Percentiles rank a stretch among this genome's conserved stretches.
Evolutionary conservation across 1,140 invertebrate species (phyloP).

Genomic region (Pseudomyrmex concolor): DNA sequence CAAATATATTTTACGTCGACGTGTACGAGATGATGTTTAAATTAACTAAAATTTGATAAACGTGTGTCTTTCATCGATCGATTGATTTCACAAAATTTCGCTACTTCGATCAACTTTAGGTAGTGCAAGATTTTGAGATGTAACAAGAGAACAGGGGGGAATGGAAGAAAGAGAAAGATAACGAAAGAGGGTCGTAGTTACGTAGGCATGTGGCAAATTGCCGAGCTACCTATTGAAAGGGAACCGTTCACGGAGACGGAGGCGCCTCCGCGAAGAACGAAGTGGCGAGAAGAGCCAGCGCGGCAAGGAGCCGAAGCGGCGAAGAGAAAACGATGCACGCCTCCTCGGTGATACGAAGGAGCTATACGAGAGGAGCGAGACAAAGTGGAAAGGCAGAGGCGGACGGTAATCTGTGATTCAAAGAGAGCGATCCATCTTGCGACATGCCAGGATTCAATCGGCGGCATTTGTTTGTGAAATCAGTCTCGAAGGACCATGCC

Average conservation of each 20-base stretch:
- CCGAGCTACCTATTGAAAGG: conserved; percentile 70
- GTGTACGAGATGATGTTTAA: too few species aligned
- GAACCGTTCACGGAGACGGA: conserved; percentile 71
- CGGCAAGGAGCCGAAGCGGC: conserved; percentile 30
- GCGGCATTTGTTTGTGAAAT: conserved; percentile 84
- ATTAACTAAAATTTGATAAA: too few species aligned
- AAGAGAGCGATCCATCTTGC: conserved; percentile 84
- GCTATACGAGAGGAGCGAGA: conserved; percentile 11
- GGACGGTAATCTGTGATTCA: conserved; percentile 84
- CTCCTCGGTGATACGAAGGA: not conserved
- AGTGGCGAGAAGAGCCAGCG: conserved; percentile 59
- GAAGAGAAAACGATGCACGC: conserved; percentile 43
- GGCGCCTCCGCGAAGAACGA: conserved; percentile 68
- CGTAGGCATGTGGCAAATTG: conserved; percentile 82
- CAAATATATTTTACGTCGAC: too few species aligned
- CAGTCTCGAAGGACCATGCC: conserved; percentile 79
- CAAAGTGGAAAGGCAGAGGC: conserved; percentile 62
- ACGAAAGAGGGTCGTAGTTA: conserved; percentile 64
- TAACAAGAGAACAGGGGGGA: conserved; percentile 2
- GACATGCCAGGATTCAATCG: conserved; percentile 84
- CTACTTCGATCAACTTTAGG: conserved; percentile 29
- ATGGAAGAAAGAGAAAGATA: conserved; percentile 54
- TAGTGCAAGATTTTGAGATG: conserved; percentile 43
- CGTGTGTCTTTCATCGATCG: conserved; percentile 32
- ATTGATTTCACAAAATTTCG: conserved; percentile 25